Evolutionary conservation across 92 coral and sea anemone genomes (phyloP).

Genomic region (Anthopleura xanthogrammica): DNA sequence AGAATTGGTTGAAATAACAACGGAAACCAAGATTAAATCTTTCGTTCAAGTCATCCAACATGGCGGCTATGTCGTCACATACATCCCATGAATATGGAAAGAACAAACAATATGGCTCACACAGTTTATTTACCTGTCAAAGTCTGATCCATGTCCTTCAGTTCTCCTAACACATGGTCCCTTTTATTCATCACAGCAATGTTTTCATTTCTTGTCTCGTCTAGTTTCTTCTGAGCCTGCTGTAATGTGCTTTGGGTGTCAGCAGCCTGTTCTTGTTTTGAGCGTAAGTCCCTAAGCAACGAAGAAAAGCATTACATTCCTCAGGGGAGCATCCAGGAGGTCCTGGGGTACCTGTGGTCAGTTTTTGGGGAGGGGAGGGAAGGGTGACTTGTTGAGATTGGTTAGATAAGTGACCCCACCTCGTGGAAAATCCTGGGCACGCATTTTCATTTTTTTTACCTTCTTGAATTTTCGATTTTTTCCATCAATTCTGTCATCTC

Average conservation of each 20-base stretch:
- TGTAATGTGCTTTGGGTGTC: slow-evolving; percentile 28
- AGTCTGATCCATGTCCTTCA: slow-evolving; percentile 7
- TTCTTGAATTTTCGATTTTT: slow-evolving; percentile 15
- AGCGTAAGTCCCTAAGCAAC: slow-evolving; percentile 30
- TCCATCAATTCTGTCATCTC: slow-evolving; percentile 25
- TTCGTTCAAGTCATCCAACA: too few relatives aligned
- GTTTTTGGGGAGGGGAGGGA: too few relatives aligned
- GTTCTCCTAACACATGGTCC: slow-evolving; percentile 10
- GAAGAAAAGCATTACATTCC: not conserved
- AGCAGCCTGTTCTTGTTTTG: slow-evolving; percentile 19
- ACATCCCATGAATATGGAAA: too few relatives aligned
- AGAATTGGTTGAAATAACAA: too few relatives aligned
- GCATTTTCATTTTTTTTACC: slow-evolving; percentile 14
- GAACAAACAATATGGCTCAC: not conserved
- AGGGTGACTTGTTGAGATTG: too few relatives aligned
- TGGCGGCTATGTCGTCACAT: too few relatives aligned
- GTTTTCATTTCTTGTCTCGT: slow-evolving; percentile 19
- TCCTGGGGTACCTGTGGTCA: too few relatives aligned
- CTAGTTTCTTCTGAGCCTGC: slow-evolving; percentile 39
- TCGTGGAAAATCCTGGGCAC: not conserved
- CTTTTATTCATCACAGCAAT: slow-evolving; percentile 9
- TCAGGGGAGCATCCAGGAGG: too few relatives aligned
- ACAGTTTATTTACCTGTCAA: slow-evolving; percentile 5
- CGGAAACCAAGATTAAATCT: too few relatives aligned
- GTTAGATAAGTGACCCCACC: too few relatives aligned